A percentile compares a stretch with the other conserved stretches of the same genome.
Conservation (phyloP, 2,888 invertebrate genomes). For the Scaptomyza cyrtandrae region DNA sequence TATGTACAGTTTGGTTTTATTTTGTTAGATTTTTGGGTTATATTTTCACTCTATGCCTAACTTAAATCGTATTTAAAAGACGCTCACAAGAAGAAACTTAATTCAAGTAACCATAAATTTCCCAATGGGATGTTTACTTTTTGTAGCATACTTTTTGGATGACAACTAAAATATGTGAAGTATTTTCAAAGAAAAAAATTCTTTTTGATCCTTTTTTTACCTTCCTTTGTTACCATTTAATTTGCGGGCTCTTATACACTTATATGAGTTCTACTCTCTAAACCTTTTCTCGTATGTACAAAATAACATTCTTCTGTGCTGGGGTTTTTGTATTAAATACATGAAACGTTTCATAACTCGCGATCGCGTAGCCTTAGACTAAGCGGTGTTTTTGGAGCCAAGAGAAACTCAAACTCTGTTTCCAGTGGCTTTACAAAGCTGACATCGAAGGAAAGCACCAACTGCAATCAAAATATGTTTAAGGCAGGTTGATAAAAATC, state of each 20-base stretch:
- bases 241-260: slow-evolving; percentile 13
- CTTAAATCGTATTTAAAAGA: not conserved
- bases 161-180: not conserved
- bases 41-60: slow-evolving; percentile 7
- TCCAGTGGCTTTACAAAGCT: slow-evolving; percentile 89
- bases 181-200: not conserved
- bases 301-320: slow-evolving; percentile 11
- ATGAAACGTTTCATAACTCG: slow-evolving; percentile 66
- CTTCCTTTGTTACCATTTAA: not conserved
- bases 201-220: not conserved
- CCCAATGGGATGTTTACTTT: not conserved
- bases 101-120: not conserved
- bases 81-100: slow-evolving; percentile 5
- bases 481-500: not conserved
- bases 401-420: slow-evolving; percentile 92
- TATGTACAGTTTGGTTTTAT: slow-evolving; percentile 47
- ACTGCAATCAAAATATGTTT: slow-evolving; percentile 84
- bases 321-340: slow-evolving; percentile 34
- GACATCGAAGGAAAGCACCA: slow-evolving; percentile 89
- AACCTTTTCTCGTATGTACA: slow-evolving; percentile 30
- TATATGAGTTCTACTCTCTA: slow-evolving; percentile 18
- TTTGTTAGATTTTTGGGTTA: slow-evolving; percentile 30
- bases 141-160: slow-evolving; percentile 35
- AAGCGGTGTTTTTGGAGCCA: slow-evolving; percentile 91
- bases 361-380: slow-evolving; percentile 88